phyloP scores from a whole-genome alignment of 2,113 vertebrate genomes.

The Myrmecobius fasciatus region DNA sequence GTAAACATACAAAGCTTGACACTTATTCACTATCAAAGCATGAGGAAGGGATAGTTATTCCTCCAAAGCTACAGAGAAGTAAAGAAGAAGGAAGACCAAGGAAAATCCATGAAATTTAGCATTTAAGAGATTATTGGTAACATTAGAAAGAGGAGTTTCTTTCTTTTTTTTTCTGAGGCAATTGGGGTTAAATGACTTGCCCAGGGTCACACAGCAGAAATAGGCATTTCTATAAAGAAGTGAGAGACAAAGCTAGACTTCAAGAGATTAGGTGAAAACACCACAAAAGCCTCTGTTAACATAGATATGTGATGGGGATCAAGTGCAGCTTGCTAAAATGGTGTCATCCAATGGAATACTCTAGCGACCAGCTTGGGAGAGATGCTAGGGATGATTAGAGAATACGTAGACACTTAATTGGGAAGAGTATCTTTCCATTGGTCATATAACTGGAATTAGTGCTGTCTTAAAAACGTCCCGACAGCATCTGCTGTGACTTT shows the following conservation, averaged over 20 bases:
- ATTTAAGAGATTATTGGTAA: background rate
- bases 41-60: background rate
- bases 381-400: background rate
- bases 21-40: background rate
- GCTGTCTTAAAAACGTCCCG: background rate
- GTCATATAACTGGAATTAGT: background rate
- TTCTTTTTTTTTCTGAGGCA: no score
- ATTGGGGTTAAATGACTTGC: no score
- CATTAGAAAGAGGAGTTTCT: no score
- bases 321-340: background rate
- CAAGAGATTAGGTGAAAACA: background rate
- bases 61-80: background rate
- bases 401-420: background rate
- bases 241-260: background rate
- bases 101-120: background rate
- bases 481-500: background rate
- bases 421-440: background rate
- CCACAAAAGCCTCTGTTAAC: background rate
- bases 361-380: background rate
- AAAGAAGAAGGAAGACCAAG: background rate
- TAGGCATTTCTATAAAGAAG: background rate
- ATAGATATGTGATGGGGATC: background rate
- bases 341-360: background rate
- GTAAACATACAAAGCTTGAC: background rate
- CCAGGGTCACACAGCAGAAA: no score